These are phyloP conservation scores for Antennarius maculatus DNA, from an alignment of 2,797 vertebrate species.

Conservation along the genomic window DNA sequence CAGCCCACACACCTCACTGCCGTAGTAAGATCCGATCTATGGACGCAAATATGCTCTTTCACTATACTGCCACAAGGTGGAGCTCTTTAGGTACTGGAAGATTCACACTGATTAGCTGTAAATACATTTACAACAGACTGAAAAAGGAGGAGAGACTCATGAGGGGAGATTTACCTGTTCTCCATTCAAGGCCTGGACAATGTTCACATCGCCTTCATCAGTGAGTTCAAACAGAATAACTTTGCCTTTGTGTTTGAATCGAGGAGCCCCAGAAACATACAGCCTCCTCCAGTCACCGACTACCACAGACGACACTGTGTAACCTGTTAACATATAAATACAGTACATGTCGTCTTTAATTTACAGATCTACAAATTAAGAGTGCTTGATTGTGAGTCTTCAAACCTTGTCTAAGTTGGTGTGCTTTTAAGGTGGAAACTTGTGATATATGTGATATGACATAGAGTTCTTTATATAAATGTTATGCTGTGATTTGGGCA, in stretches of 20 bases:
- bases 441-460: no score
- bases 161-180: slow-evolving; percentile 85
- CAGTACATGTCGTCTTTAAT: slow-evolving; percentile 1
- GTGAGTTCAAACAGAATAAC: slow-evolving; percentile 91
- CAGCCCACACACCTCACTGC: slow-evolving; percentile 91
- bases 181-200: slow-evolving; percentile 89
- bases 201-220: slow-evolving; percentile 75
- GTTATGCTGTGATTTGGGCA: no score
- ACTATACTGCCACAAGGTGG: slow-evolving; percentile 56
- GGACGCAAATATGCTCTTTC: slow-evolving; percentile 27
- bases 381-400: not conserved
- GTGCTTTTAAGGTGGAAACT: no score
- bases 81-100: slow-evolving; percentile 9
- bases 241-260: slow-evolving; percentile 97
- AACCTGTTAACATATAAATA: slow-evolving; percentile 80
- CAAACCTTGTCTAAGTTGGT: no score
- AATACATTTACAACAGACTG: not conserved
- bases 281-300: slow-evolving; percentile 82
- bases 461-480: no score
- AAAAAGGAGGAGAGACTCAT: not conserved
- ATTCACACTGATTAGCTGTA: not conserved
- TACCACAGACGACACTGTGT: slow-evolving; percentile 90
- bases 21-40: slow-evolving; percentile 96
- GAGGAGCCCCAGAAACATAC: slow-evolving; percentile 91
- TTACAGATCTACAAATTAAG: not conserved